Evolutionary conservation across 2,113 vertebrate genomes (phyloP).

Genomic region (Seriola aureovittata): DNA sequence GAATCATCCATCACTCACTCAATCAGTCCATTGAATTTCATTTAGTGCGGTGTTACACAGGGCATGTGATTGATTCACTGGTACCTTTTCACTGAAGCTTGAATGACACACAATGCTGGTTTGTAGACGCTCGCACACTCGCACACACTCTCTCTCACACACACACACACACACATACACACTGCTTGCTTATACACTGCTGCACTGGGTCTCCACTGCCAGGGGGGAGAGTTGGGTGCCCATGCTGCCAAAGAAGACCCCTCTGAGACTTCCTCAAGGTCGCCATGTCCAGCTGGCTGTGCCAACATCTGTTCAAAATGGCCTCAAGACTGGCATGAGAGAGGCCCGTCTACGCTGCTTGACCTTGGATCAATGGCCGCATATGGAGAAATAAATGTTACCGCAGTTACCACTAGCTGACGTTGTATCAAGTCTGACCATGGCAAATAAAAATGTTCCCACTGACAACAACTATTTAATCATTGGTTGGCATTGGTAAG

Average conservation of each 20-base stretch:
- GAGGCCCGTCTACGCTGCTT: conserved; percentile 60
- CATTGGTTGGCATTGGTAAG: background rate
- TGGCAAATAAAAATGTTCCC: background rate
- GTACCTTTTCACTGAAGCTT: conserved; percentile 83
- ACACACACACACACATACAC: conserved; percentile 29
- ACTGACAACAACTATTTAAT: background rate
- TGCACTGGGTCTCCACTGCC: conserved; percentile 68
- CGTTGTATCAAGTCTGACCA: background rate
- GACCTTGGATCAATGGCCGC: conserved; percentile 72
- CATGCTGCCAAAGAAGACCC: conserved; percentile 78
- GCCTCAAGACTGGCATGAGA: conserved; percentile 81
- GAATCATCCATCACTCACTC: conserved; percentile 84
- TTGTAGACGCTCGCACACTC: conserved; percentile 35
- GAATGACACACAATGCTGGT: conserved; percentile 82
- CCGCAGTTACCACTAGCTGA: background rate
- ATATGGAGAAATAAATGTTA: conserved; percentile 34
- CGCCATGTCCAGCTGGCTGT: conserved; percentile 80
- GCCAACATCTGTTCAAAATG: conserved; percentile 82
- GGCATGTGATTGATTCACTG: conserved; percentile 84
- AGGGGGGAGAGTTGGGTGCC: conserved; percentile 72
- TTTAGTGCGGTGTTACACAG: conserved; percentile 83
- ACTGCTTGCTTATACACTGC: conserved; percentile 50
- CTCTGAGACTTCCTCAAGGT: conserved; percentile 81
- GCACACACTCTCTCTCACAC: conserved; percentile 25
- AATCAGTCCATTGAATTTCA: conserved; percentile 86